These are phyloP conservation scores for Atta cephalotes DNA, from an alignment of 1,140 invertebrate species.

Conservation along the genomic window DNA sequence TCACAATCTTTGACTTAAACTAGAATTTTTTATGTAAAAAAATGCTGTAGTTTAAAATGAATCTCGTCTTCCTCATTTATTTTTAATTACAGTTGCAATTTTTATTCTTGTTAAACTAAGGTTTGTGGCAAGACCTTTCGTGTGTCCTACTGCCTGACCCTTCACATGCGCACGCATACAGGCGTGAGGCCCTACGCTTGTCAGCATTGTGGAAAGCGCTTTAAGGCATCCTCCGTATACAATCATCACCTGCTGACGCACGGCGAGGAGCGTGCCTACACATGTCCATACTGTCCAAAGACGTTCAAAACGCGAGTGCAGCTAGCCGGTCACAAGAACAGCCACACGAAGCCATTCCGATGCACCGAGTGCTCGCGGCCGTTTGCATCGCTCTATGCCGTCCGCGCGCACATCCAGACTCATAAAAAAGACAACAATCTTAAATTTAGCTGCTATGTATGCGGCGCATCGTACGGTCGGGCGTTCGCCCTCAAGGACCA, in stretches of 20 bases:
- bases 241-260: constrained; percentile 91
- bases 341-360: constrained; percentile 91
- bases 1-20: not conserved
- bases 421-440: constrained; percentile 90
- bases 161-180: constrained; percentile 93
- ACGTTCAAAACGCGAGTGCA: constrained; percentile 92
- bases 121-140: constrained; percentile 93
- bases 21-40: not conserved
- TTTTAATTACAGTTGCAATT: not conserved
- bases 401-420: constrained; percentile 90
- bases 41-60: not conserved
- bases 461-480: constrained; percentile 91
- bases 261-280: constrained; percentile 90
- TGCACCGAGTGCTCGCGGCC: constrained; percentile 90
- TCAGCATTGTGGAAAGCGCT: constrained; percentile 90
- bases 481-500: constrained; percentile 91
- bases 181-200: constrained; percentile 91
- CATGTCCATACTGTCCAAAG: constrained; percentile 91
- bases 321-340: constrained; percentile 91
- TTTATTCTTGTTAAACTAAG: constrained; percentile 64
- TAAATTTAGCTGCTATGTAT: constrained; percentile 90
- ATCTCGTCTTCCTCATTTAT: not conserved
- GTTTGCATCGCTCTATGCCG: constrained; percentile 91
- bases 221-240: constrained; percentile 91
- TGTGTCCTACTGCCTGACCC: constrained; percentile 92